Base-by-base conservation (phyloP, 2,888 invertebrate genomes). In the Eupithecia subfuscata region DNA sequence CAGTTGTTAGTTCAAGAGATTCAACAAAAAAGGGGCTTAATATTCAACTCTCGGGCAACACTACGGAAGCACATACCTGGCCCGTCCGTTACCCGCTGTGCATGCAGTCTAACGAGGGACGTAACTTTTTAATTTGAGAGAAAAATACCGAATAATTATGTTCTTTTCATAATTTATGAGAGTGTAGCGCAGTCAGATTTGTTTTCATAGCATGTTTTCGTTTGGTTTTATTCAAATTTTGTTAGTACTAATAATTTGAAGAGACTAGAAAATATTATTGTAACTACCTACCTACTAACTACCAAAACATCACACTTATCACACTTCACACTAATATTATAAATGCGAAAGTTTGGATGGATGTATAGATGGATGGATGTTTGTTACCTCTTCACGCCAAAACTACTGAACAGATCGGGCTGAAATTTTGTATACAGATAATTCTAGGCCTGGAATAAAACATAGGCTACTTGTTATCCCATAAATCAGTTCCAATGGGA, bases 81-180 rank as follows among this genome's bases (percentile, higher is more conserved):
- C 8, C 52, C 52, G 52, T 11, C 48, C 52, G 52, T 11, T 48
- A 16, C 64, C n/a, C 70, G 67, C 72, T 64, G 68, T 67, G 71
- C 73, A 70, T 67, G 67, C 68, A 72, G 71, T 70, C 74, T 77
- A 74, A 74, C 77, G 77, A 77, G 74, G 68, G 65, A 73, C 67
- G 63, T 68, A 70, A 77, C 77, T 77, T 75, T 77, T 77, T 77
- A 75, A 77, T 77, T 70, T 77, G 70, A 75, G 70, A 70, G 77
- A 75, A 70, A 77, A 77, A 77, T 73, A 69, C 72, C 68, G 72
- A 72, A 77, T 74, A 70, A 72, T 74, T 63, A 75, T 75, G 77
- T 48, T 73, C 69, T 74, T 60, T 76, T 76, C 73, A 74, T 76
- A 69, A 71, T 76, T 76, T 74, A 74, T 71, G 71, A 40, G 69